Conservation (phyloP, 2,888 invertebrate species). For the Drymonia ruficornis region DNA sequence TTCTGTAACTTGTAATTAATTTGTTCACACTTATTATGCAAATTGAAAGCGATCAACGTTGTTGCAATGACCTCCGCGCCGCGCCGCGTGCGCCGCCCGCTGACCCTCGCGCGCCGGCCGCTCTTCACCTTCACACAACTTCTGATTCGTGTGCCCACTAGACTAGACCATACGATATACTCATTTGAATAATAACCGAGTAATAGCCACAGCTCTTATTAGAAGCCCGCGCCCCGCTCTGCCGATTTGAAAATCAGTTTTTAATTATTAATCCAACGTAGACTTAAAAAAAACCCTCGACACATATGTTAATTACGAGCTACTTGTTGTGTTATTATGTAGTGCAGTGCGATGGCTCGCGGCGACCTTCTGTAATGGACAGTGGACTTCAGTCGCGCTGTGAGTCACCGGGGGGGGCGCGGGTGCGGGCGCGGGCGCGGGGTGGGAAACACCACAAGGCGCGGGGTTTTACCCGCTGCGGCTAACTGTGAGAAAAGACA, state of each 20-base stretch:
- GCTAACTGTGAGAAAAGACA: neutral
- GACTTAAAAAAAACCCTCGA: too few species aligned
- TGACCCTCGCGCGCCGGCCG: neutral
- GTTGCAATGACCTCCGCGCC: neutral
- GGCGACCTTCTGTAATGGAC: too few species aligned
- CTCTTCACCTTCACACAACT: conserved; percentile 2
- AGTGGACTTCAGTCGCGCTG: too few species aligned
- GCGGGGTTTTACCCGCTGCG: neutral
- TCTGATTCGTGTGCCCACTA: too few species aligned
- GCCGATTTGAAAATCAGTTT: too few species aligned
- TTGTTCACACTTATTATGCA: neutral
- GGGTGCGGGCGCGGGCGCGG: neutral
- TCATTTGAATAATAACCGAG: too few species aligned
- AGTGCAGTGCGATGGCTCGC: neutral
- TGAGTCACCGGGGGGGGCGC: neutral
- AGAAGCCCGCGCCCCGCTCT: too few species aligned
- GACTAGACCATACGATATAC: too few species aligned
- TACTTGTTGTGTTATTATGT: too few species aligned
- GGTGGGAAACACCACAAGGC: neutral
- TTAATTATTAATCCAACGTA: too few species aligned
- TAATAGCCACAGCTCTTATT: too few species aligned
- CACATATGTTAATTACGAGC: too few species aligned
- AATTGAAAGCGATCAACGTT: neutral
- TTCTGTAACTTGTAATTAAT: neutral
- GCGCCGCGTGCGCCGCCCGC: neutral